Conservation (phyloP, 2,797 vertebrate genomes). For the Hephaestus fuliginosus region DNA sequence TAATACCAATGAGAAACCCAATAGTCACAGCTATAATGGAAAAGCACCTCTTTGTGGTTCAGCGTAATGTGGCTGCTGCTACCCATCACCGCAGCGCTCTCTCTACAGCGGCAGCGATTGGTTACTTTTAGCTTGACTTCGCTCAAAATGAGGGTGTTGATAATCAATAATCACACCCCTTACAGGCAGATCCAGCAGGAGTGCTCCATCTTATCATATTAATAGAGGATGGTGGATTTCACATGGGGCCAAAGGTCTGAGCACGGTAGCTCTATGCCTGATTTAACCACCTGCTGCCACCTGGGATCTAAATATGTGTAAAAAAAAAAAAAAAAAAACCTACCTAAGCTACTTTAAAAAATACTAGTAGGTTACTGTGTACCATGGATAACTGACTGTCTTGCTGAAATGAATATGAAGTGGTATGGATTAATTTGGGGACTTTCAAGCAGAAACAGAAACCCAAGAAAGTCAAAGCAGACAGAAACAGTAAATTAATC, state of each 20-base stretch:
- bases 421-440: neutral
- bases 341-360: slow-evolving; percentile 10
- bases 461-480: slow-evolving; percentile 6
- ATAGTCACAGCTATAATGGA: slow-evolving; percentile 61
- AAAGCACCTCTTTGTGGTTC: slow-evolving; percentile 44
- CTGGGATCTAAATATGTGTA: neutral
- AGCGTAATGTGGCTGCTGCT: slow-evolving; percentile 30
- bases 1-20: slow-evolving; percentile 59
- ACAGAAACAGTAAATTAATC: neutral
- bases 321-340: slow-evolving; percentile 1
- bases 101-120: slow-evolving; percentile 48
- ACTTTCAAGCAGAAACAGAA: slow-evolving; percentile 1
- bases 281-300: slow-evolving; percentile 48
- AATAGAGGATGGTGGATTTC: slow-evolving; percentile 52
- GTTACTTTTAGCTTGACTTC: slow-evolving; percentile 57
- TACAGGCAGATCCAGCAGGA: slow-evolving; percentile 54
- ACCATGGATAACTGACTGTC: neutral
- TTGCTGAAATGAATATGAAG: neutral
- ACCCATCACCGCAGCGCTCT: slow-evolving; percentile 18
- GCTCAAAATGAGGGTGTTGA: slow-evolving; percentile 61
- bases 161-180: slow-evolving; percentile 74
- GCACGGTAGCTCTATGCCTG: slow-evolving; percentile 14
- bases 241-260: slow-evolving; percentile 30
- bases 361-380: neutral
- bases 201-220: slow-evolving; percentile 49